Conservation (phyloP, 2,888 invertebrate species). For the Drosophila ustulata region DNA sequence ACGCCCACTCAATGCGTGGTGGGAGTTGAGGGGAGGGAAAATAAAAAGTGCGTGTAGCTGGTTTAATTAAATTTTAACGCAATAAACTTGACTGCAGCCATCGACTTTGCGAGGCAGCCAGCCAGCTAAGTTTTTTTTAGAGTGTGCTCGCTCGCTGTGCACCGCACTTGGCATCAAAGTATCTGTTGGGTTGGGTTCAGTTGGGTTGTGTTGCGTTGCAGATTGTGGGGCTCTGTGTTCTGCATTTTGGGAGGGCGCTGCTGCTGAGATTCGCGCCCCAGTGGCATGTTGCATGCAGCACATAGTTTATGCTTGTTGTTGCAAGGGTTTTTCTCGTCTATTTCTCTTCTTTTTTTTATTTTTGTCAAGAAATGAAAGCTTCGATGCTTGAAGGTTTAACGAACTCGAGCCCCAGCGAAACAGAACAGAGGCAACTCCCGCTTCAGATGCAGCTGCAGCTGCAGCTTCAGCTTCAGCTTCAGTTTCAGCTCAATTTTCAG, state of each 20-base stretch:
- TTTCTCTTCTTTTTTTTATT: conserved; percentile 19
- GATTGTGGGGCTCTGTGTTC: conserved; percentile 4
- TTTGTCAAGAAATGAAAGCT: conserved; percentile 72
- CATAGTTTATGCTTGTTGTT: conserved; percentile 33
- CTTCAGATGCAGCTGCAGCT: conserved; percentile 17
- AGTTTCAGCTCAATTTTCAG: conserved; percentile 41
- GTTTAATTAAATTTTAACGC: conserved; percentile 74
- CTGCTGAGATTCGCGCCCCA: conserved; percentile 57
- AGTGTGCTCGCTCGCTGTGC: conserved; percentile 39
- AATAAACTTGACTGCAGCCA: conserved; percentile 58
- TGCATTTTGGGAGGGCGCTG: background rate
- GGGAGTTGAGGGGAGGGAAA: background rate
- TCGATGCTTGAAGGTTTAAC: conserved; percentile 77
- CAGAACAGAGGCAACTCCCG: conserved; percentile 23
- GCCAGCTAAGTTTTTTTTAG: conserved; percentile 50
- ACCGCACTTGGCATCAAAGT: conserved; percentile 57
- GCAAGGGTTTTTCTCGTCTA: background rate
- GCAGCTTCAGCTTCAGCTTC: conserved; percentile 22
- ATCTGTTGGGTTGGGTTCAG: conserved; percentile 34
- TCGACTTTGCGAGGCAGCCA: conserved; percentile 32
- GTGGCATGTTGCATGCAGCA: conserved; percentile 38
- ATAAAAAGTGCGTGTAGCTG: conserved; percentile 56
- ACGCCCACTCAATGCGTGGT: background rate
- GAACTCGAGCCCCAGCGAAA: conserved; percentile 53
- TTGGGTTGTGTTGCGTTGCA: background rate